Conservation (phyloP, 2,888 invertebrate genomes). For the Papilio protenor region DNA sequence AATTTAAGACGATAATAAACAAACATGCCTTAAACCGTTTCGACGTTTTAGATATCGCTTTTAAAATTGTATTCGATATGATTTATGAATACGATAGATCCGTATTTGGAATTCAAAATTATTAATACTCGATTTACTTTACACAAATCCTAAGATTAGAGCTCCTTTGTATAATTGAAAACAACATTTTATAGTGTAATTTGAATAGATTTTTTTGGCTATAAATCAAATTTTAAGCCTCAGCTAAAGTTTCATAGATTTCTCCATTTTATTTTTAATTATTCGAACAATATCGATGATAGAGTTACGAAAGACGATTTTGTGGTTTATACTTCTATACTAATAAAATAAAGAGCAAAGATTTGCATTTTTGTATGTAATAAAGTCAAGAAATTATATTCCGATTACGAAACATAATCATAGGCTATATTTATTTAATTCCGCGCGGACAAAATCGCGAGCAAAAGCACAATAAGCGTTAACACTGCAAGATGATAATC, state of each 20-base stretch:
- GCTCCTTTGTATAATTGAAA: not conserved
- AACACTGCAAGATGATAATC: too few relatives aligned
- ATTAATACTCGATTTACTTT: conserved; percentile 10
- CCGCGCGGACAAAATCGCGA: too few relatives aligned
- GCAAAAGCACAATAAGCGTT: too few relatives aligned
- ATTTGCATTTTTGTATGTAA: too few relatives aligned
- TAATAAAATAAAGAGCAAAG: too few relatives aligned
- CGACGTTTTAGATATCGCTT: conserved; percentile 21
- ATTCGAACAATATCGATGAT: not conserved
- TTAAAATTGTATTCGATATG: conserved; percentile 15
- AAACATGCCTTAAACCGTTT: conserved; percentile 32
- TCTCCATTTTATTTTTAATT: not conserved
- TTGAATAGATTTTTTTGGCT: not conserved
- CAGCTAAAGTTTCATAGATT: not conserved
- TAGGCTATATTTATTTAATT: too few relatives aligned
- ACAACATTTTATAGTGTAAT: not conserved
- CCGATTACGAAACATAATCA: too few relatives aligned
- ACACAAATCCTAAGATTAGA: not conserved
- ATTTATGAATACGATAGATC: conserved; percentile 33
- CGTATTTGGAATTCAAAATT: conserved; percentile 5
- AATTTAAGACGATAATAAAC: conserved; percentile 41
- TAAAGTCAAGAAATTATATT: too few relatives aligned
- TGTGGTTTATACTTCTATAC: too few relatives aligned
- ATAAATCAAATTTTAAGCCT: not conserved
- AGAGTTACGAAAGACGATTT: not conserved